Evolutionary conservation across 2,113 vertebrate species (phyloP).

Genomic region (Gymnocephalus cernua): DNA sequence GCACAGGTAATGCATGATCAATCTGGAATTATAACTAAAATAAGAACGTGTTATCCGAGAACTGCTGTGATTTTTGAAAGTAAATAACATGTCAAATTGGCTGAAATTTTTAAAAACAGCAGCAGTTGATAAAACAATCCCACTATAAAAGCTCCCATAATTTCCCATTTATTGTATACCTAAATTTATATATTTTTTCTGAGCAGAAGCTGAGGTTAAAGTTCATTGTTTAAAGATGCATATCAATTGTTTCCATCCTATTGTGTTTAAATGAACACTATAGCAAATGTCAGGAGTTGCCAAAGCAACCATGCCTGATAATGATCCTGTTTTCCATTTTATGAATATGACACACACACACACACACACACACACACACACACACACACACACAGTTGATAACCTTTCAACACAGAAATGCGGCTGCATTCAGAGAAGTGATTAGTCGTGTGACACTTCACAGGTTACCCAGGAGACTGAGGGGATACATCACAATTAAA

Average conservation of each 20-base stretch:
- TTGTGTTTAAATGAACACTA: neutral
- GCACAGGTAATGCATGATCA: neutral
- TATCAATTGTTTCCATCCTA: neutral
- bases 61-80: neutral
- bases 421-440: slow-evolving; percentile 41
- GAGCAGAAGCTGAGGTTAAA: neutral
- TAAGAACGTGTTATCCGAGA: neutral
- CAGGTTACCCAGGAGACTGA: slow-evolving; percentile 19
- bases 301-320: slow-evolving; percentile 54
- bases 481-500: neutral
- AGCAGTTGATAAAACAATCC: neutral
- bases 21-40: neutral
- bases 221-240: neutral
- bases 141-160: too few species aligned
- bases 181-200: neutral
- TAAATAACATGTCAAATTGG: neutral
- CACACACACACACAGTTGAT: too few species aligned
- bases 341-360: slow-evolving; percentile 1
- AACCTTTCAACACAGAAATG: slow-evolving; percentile 31
- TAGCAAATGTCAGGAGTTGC: slow-evolving; percentile 33
- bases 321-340: slow-evolving; percentile 41
- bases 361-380: too few species aligned
- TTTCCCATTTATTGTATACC: too few species aligned
- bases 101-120: neutral
- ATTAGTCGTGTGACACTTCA: slow-evolving; percentile 38